Conservation (phyloP, 2,888 invertebrate genomes). For the Eilema caniola region DNA sequence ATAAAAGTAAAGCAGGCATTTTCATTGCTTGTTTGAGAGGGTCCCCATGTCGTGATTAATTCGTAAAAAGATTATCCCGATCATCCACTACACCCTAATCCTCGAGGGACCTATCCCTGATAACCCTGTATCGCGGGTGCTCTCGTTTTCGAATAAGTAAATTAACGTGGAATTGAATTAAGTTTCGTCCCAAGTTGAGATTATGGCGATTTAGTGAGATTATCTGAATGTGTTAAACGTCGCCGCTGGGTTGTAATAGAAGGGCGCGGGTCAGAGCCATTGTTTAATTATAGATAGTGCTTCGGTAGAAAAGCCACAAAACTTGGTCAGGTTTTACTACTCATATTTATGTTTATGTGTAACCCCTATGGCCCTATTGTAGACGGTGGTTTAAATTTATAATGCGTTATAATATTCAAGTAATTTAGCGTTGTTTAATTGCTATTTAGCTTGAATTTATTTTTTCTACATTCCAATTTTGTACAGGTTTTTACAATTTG, state of each 20-base stretch:
- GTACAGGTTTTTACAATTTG: too few relatives aligned
- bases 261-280: conserved; percentile 73
- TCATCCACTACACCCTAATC: conserved; percentile 67
- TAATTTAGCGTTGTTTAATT: conserved; percentile 47
- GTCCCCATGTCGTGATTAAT: conserved; percentile 65
- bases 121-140: conserved; percentile 68
- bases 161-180: conserved; percentile 84
- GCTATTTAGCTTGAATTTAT: conserved; percentile 36
- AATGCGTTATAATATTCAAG: conserved; percentile 45
- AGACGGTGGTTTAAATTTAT: conserved; percentile 50
- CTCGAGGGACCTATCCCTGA: conserved; percentile 65
- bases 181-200: conserved; percentile 78
- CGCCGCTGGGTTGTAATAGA: conserved; percentile 75
- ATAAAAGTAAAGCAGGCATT: conserved; percentile 32
- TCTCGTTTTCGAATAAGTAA: conserved; percentile 82
- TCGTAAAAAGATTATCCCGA: conserved; percentile 77
- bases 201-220: conserved; percentile 83
- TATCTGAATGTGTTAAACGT: conserved; percentile 84
- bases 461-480: conserved; percentile 29
- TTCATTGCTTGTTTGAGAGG: conserved; percentile 36
- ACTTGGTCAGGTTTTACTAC: conserved; percentile 60
- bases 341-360: conserved; percentile 61
- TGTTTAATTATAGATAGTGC: conserved; percentile 83
- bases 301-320: conserved; percentile 61
- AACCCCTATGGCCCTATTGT: conserved; percentile 55